These are phyloP conservation scores for Carettochelys insculpta DNA, from an alignment of 2,113 vertebrate species.

Conservation along the genomic window DNA sequence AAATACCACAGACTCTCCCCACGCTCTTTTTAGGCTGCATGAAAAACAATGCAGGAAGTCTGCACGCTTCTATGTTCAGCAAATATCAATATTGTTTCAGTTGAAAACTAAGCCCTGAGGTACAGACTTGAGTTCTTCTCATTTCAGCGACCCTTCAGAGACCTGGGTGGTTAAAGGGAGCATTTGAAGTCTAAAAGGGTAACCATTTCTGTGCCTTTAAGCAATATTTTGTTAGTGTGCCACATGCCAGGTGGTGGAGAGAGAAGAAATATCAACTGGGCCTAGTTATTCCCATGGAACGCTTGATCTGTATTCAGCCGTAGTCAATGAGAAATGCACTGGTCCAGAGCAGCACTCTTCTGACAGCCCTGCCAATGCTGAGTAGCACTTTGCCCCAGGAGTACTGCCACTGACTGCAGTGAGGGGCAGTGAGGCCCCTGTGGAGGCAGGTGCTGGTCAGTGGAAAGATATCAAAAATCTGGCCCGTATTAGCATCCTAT, in stretches of 20 bases:
- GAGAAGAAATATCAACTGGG: background rate
- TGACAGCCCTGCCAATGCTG: background rate
- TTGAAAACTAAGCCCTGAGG: background rate
- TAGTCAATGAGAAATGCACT: background rate
- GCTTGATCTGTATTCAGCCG: background rate
- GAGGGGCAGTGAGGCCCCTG: fast-evolving
- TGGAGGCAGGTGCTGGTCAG: background rate
- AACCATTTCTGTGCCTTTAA: background rate
- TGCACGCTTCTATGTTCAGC: background rate
- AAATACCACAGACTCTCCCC: background rate
- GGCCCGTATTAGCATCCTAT: background rate
- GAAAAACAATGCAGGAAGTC: background rate
- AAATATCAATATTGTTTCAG: background rate
- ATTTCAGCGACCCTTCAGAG: background rate
- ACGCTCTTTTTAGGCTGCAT: background rate
- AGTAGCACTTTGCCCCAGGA: background rate
- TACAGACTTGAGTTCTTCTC: background rate
- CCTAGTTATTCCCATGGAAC: background rate
- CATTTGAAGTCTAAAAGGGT: background rate
- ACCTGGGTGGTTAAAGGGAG: background rate
- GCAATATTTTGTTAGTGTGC: background rate
- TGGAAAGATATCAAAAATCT: background rate
- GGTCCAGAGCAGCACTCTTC: fast-evolving
- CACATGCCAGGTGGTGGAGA: background rate
- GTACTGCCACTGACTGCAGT: fast-evolving